Percentiles rank a stretch among this genome's conserved stretches.
phyloP scores from a whole-genome alignment of 2,113 vertebrate species.

The Pheucticus melanocephalus region DNA sequence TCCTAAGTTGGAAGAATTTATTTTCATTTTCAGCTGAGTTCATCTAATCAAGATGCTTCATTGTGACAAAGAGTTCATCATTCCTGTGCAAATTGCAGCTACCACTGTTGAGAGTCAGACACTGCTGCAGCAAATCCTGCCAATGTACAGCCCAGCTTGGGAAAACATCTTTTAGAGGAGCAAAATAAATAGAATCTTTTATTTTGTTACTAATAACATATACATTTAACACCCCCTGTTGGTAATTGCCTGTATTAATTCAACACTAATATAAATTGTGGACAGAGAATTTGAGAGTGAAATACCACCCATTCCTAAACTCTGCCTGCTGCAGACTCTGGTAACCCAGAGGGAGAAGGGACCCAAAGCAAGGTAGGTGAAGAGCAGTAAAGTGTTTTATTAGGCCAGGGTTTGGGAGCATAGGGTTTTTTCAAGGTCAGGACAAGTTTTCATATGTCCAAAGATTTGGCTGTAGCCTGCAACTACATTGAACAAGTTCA shows the following conservation, averaged over 20 bases:
- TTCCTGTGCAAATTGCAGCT: constrained; percentile 60
- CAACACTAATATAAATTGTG: neutral
- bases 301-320: neutral
- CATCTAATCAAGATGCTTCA: constrained; percentile 78
- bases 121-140: neutral
- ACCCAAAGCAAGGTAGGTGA: neutral
- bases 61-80: constrained; percentile 75
- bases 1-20: constrained; percentile 75
- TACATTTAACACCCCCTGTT: neutral
- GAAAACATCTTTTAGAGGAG: neutral
- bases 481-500: fast-evolving
- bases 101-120: neutral
- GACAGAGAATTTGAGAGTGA: neutral
- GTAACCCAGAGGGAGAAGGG: neutral
- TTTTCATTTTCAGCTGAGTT: constrained; percentile 77
- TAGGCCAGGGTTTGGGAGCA: neutral
- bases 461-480: neutral
- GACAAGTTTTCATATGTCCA: neutral
- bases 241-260: neutral
- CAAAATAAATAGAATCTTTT: neutral
- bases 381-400: neutral
- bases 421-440: neutral
- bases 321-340: neutral
- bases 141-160: neutral
- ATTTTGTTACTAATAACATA: neutral